Percentiles rank a stretch among this genome's conserved stretches.
Conservation (phyloP, 1,140 invertebrate species). For the Battus philenor region DNA sequence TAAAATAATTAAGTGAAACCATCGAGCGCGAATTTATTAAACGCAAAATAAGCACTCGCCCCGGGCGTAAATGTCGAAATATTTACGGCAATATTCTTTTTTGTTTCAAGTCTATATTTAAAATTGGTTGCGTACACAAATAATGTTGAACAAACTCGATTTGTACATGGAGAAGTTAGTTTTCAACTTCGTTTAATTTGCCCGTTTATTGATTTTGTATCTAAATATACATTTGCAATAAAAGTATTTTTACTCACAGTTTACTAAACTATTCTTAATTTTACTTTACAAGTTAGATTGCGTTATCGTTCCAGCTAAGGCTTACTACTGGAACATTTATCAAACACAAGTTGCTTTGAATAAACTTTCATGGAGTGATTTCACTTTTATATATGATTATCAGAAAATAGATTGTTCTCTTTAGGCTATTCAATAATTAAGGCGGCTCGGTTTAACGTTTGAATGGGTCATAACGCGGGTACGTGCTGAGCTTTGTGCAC, state of each 20-base stretch:
- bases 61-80: conserved; percentile 55
- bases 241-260: too few species aligned
- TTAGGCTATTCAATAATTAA: too few species aligned
- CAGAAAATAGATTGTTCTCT: too few species aligned
- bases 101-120: conserved; percentile 42
- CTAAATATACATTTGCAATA: too few species aligned
- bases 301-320: too few species aligned
- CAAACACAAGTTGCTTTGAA: too few species aligned
- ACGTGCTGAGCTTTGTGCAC: conserved; percentile 32
- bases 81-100: conserved; percentile 46
- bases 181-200: conserved; percentile 33
- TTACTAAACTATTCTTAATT: too few species aligned
- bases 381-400: too few species aligned
- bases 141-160: conserved; percentile 17
- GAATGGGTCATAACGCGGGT: conserved; percentile 32
- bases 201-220: conserved; percentile 14
- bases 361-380: too few species aligned
- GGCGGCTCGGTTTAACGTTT: conserved; percentile 23
- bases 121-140: background rate
- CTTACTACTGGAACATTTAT: too few species aligned
- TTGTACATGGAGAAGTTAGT: conserved; percentile 34
- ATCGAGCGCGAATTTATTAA: conserved; percentile 48
- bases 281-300: too few species aligned
- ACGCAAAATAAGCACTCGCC: conserved; percentile 50
- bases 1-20: conserved; percentile 38